phyloP scores from a whole-genome alignment of 2,888 invertebrate genomes.

The Eudasyphora cyanicolor region DNA sequence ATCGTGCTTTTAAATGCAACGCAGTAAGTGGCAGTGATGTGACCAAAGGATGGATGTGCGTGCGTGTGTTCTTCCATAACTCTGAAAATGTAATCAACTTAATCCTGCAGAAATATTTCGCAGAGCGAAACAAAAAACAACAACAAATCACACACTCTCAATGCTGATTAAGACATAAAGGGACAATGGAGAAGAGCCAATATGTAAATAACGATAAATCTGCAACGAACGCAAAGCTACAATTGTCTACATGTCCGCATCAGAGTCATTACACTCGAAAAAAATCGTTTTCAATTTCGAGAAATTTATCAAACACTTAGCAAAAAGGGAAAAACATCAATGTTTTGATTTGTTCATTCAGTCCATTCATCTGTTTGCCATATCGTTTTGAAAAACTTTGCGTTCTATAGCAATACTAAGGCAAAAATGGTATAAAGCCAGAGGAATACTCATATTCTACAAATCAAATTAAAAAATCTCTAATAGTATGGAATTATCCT shows the following conservation, averaged over 20 bases:
- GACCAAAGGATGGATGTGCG: neutral
- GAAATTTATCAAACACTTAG: too few species aligned
- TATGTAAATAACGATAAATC: conserved; percentile 22
- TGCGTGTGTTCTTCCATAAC: neutral
- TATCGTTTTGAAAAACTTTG: too few species aligned
- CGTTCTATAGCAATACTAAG: too few species aligned
- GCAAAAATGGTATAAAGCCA: too few species aligned
- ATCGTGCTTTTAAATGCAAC: conserved; percentile 21
- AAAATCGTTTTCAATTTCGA: neutral
- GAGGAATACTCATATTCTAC: too few species aligned
- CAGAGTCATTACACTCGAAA: neutral
- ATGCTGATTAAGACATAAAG: conserved; percentile 9
- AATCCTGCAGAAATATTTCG: conserved; percentile 10
- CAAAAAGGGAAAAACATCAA: too few species aligned
- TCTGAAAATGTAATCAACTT: conserved; percentile 21
- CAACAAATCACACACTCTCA: neutral
- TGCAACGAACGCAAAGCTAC: neutral
- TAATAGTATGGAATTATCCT: too few species aligned
- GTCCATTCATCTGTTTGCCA: too few species aligned
- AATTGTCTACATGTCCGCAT: neutral
- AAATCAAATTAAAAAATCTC: too few species aligned
- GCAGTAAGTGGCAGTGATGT: neutral
- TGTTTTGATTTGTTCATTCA: too few species aligned
- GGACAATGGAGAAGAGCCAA: conserved; percentile 9
- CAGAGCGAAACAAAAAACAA: neutral